phyloP scores from a whole-genome alignment of 1,140 invertebrate species.

The Sweltsa coloradensis region DNA sequence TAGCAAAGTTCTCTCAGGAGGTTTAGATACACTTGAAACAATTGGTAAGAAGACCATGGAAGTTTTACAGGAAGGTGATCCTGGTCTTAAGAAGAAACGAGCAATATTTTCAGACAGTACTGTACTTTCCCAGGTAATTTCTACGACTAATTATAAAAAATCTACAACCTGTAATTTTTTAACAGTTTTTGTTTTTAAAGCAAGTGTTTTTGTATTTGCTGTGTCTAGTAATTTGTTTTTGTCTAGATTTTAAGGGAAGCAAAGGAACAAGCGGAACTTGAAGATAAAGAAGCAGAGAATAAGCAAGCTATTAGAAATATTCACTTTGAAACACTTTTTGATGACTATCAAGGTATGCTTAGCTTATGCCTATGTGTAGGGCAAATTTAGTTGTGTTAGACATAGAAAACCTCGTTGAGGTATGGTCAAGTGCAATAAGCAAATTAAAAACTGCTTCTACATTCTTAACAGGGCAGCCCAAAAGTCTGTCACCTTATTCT shows the following conservation, averaged over 20 bases:
- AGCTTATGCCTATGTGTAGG: too few species aligned
- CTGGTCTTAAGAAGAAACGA: slow-evolving; percentile 69
- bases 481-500: too few species aligned
- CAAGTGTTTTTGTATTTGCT: slow-evolving; percentile 30
- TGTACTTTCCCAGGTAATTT: slow-evolving; percentile 41
- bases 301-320: slow-evolving; percentile 43
- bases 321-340: slow-evolving; percentile 73
- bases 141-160: too few species aligned
- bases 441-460: too few species aligned
- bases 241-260: slow-evolving; percentile 66
- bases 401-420: too few species aligned
- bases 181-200: too few species aligned
- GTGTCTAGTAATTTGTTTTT: too few species aligned
- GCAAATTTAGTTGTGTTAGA: too few species aligned
- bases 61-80: slow-evolving; percentile 81
- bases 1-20: slow-evolving; percentile 67
- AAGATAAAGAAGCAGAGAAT: slow-evolving; percentile 46
- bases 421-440: too few species aligned
- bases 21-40: slow-evolving; percentile 77
- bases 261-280: slow-evolving; percentile 61
- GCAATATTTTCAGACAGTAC: slow-evolving; percentile 50
- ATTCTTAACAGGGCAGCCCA: too few species aligned
- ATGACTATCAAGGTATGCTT: slow-evolving; percentile 74
- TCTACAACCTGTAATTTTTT: too few species aligned
- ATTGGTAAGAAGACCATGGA: slow-evolving; percentile 91